These are phyloP conservation scores for Brachionus rotundiformis DNA, from an alignment of 1,140 invertebrate species.

Conservation along the genomic window DNA sequence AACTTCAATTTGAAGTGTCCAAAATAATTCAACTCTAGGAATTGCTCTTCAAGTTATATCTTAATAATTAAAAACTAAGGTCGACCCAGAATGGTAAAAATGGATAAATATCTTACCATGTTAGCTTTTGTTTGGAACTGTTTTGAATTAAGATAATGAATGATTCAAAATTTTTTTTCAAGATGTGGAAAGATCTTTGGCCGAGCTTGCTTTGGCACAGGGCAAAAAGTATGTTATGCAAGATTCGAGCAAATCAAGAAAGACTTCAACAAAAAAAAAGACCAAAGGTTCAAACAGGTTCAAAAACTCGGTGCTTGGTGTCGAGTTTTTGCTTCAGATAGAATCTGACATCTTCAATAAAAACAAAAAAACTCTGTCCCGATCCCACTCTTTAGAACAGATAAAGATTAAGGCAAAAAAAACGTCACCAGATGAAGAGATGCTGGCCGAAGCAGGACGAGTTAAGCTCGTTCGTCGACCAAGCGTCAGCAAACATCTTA, in stretches of 20 bases:
- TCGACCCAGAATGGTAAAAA: no score
- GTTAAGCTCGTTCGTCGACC: not conserved
- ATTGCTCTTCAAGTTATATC: no score
- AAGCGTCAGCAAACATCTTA: not conserved
- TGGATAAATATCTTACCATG: no score
- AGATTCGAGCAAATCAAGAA: not conserved
- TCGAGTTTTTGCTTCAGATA: slow-evolving; percentile 14
- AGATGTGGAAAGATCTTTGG: slow-evolving; percentile 4
- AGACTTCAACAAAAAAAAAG: not conserved
- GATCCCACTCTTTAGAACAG: not conserved
- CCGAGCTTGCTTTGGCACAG: slow-evolving; percentile 16
- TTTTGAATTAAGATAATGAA: no score
- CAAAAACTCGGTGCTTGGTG: not conserved
- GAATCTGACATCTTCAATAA: slow-evolving; percentile 10
- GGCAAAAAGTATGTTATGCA: slow-evolving; percentile 34
- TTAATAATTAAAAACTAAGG: no score
- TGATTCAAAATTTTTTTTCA: not conserved
- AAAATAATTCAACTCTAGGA: no score
- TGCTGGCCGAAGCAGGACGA: not conserved
- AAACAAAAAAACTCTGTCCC: not conserved
- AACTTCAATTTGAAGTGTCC: no score
- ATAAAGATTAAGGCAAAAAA: not conserved
- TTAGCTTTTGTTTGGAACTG: no score
- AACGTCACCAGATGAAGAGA: not conserved
- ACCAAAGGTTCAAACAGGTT: not conserved